Base-by-base conservation (phyloP, 1,140 invertebrate species). In the Trialeurodes vaporariorum region DNA sequence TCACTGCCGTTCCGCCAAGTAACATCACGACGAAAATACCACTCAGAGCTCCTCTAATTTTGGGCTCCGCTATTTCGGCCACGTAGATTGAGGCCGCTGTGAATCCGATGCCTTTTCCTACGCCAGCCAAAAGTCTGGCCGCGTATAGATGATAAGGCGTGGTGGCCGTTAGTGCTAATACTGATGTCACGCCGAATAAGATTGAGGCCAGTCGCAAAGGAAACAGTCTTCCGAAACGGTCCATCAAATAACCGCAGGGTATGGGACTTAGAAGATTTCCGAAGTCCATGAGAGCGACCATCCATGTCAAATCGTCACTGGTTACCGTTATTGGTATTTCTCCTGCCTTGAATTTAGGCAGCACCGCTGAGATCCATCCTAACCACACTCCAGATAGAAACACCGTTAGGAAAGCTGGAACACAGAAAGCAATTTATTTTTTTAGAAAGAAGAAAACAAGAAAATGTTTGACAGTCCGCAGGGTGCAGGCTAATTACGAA, bases 1-100 rank as follows among this genome's bases (percentile, higher is more conserved):
- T 64, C 22, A 70, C 62, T 23, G 68, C 49, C 69, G 93, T 85
- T 2, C 94, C 94, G 21, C 89, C 70, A 9, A 84, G 84, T 27
- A 88, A 84, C 73, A 90, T 89, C 11, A 92, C 77, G 74, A 94
- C 90, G 70, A 94, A 85, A 65, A 92, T 86, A 0, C 92, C 90
- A 12, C 91, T 91, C 0, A 75, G 40, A 0, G 72, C 70, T 1
- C 74, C 74, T 11, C 74, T 70, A n/a, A 74, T 79, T 17, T 70
- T 59, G 1, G 69, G 67, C 23, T 68, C 70, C 0, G 74, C 86
- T 27, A 93, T 92, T 80, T 94, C 92, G 40, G 90, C 91, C 68
- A 91, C 84, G 76, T 94, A 96, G 82, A 94, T 89, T 0, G 92
- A 91, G 1, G 87, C 82, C 21, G 87, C 84, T 0, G 91, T 88